Evolutionary conservation across 2,888 invertebrate genomes (phyloP).

Genomic region (Onchidella celtica): DNA sequence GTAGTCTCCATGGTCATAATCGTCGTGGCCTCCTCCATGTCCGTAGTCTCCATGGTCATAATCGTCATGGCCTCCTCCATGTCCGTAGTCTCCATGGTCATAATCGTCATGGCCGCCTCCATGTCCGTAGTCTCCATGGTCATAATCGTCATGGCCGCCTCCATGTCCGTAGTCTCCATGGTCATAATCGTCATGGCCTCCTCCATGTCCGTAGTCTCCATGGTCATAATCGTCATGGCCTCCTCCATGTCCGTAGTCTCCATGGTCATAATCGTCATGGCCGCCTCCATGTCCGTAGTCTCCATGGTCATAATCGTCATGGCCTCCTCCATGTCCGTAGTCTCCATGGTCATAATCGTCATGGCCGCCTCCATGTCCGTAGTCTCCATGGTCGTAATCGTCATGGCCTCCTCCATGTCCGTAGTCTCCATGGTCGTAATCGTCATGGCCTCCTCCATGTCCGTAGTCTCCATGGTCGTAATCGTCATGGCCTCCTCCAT

Average conservation of each 20-base stretch:
- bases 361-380: background rate
- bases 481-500: background rate
- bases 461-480: background rate
- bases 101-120: background rate
- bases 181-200: background rate
- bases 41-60: background rate
- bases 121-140: background rate
- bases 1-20: background rate
- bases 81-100: background rate
- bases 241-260: background rate
- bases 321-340: background rate
- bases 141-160: background rate
- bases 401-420: background rate
- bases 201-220: background rate
- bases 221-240: background rate
- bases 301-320: background rate
- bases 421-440: background rate
- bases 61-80: background rate
- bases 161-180: background rate
- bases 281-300: background rate
- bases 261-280: background rate
- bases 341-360: background rate
- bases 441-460: background rate
- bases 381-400: background rate
- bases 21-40: background rate